These are phyloP conservation scores for Triplophysa yarkandensis DNA, from an alignment of 2,797 vertebrate genomes.

Conservation along the genomic window DNA sequence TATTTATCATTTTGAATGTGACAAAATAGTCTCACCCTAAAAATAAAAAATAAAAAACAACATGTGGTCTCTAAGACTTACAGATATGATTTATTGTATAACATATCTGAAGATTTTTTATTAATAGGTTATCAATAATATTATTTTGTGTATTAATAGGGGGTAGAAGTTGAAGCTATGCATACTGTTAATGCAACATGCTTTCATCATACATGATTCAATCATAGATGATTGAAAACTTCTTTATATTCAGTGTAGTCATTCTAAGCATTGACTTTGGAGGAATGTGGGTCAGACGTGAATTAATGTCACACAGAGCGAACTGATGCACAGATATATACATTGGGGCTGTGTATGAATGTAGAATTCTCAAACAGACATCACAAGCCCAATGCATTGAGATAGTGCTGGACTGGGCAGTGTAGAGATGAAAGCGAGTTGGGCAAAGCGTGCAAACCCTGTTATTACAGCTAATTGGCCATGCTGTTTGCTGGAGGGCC, in stretches of 20 bases:
- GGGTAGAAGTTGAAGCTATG: too few species aligned
- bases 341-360: not conserved
- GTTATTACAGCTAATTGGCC: constrained; percentile 45
- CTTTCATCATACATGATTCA: not conserved
- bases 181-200: too few species aligned
- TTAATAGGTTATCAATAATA: too few species aligned
- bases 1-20: too few species aligned
- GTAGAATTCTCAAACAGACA: not conserved
- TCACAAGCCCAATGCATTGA: not conserved
- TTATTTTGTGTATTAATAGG: too few species aligned
- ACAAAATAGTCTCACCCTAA: too few species aligned
- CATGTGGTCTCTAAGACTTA: not conserved
- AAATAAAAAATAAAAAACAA: too few species aligned
- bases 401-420: not conserved
- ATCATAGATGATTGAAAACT: not conserved
- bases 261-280: not conserved
- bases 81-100: too few species aligned
- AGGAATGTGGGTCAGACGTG: not conserved
- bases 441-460: constrained; percentile 1
- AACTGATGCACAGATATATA: not conserved
- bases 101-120: too few species aligned
- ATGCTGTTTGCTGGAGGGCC: constrained; percentile 39
- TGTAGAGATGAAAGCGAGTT: constrained; percentile 4
- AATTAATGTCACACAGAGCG: not conserved
- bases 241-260: not conserved